Evolutionary conservation across 2,797 vertebrate species (phyloP).

Genomic region (Pseudochaenichthys georgianus): DNA sequence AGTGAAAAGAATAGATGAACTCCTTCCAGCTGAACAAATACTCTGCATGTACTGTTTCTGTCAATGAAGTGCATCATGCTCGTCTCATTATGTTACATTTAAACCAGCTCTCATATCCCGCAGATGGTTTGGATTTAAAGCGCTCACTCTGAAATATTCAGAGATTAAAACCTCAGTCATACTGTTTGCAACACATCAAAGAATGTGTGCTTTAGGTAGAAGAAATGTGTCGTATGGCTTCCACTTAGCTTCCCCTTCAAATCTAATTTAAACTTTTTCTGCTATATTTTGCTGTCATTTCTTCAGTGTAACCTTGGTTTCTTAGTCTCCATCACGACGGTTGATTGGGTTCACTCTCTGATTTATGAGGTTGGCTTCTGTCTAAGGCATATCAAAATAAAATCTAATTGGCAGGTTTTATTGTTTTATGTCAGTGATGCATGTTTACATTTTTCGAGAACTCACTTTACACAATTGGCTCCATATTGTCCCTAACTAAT

Average conservation of each 20-base stretch:
- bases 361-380: not conserved
- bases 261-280: slow-evolving; percentile 22
- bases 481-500: slow-evolving; percentile 14
- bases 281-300: not conserved
- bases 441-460: not conserved
- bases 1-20: slow-evolving; percentile 68
- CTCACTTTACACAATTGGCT: not conserved
- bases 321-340: not conserved
- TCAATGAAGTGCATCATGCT: slow-evolving; percentile 65
- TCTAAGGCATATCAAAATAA: not conserved
- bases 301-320: slow-evolving; percentile 11
- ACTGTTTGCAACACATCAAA: slow-evolving; percentile 45
- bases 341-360: too few species aligned
- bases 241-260: not conserved
- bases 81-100: slow-evolving; percentile 55
- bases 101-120: slow-evolving; percentile 46
- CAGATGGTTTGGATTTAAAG: slow-evolving; percentile 50
- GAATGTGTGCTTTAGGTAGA: slow-evolving; percentile 38
- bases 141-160: slow-evolving; percentile 51
- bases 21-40: slow-evolving; percentile 64
- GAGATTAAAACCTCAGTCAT: slow-evolving; percentile 28
- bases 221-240: slow-evolving; percentile 12
- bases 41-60: slow-evolving; percentile 57
- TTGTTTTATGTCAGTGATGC: not conserved
- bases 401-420: not conserved